Conservation (phyloP, 2,888 invertebrate species). For the Amblyjoppa fuscipennis region DNA sequence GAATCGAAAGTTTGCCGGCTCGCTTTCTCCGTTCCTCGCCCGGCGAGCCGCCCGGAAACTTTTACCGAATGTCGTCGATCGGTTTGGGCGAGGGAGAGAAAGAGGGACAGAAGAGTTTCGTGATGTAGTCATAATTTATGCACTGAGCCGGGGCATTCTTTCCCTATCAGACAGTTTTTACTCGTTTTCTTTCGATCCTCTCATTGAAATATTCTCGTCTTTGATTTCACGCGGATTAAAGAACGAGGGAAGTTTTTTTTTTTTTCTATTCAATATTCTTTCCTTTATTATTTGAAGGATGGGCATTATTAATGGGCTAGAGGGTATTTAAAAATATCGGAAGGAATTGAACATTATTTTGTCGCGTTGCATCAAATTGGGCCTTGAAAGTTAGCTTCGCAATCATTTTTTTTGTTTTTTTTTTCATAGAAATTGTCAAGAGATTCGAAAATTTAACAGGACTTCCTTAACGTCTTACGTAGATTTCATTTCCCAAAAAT, state of each 20-base stretch:
- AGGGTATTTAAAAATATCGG: not conserved
- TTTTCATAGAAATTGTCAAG: not conserved
- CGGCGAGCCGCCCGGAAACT: constrained; percentile 67
- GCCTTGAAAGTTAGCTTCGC: not conserved
- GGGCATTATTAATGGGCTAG: not conserved
- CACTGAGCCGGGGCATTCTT: constrained; percentile 75
- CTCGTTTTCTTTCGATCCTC: constrained; percentile 36
- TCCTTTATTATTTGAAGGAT: not conserved
- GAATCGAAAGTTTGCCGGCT: constrained; percentile 63
- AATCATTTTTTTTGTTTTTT: not conserved
- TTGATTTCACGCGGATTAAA: constrained; percentile 34
- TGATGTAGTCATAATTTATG: constrained; percentile 82
- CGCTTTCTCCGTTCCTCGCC: constrained; percentile 42
- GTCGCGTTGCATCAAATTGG: not conserved
- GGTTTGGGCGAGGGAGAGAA: not conserved
- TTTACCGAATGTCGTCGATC: constrained; percentile 65
- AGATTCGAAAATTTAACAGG: not conserved
- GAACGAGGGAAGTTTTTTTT: not conserved
- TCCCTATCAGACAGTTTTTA: constrained; percentile 35
- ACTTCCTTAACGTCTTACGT: not conserved
- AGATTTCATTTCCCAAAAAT: too few relatives aligned
- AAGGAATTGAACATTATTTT: not conserved
- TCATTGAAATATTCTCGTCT: constrained; percentile 61
- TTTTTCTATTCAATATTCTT: not conserved
- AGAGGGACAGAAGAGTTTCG: constrained; percentile 67